These are phyloP conservation scores for Apodemus agrarius DNA, from an alignment of 2,797 vertebrate species.

Conservation along the genomic window DNA sequence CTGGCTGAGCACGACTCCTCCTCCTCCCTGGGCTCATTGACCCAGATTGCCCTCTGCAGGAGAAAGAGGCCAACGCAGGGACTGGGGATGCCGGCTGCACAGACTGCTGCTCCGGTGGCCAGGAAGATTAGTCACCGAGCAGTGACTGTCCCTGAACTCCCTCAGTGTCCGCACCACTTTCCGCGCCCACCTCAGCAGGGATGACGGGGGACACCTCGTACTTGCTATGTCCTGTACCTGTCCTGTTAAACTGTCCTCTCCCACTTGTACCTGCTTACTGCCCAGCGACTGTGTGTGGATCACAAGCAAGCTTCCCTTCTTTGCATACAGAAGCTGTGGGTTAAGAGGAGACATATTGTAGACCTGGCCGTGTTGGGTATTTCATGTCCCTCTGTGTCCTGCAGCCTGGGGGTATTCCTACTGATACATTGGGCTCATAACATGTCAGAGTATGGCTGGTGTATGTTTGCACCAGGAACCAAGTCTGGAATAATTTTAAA, in stretches of 20 bases:
- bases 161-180: neutral
- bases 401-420: neutral
- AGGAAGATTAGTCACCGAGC: neutral
- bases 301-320: neutral
- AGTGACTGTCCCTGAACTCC: constrained; percentile 16
- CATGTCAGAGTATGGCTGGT: neutral
- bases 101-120: neutral
- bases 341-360: neutral
- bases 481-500: neutral
- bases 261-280: no score
- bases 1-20: neutral
- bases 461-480: neutral
- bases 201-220: neutral
- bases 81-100: neutral
- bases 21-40: constrained; percentile 36
- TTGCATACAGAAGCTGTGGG: neutral
- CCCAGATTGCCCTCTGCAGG: constrained; percentile 33
- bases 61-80: neutral
- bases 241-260: neutral
- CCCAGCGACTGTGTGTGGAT: neutral
- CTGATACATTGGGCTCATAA: neutral
- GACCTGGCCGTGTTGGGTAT: neutral
- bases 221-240: neutral
- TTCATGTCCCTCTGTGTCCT: neutral
- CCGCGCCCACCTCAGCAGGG: neutral